These are phyloP conservation scores for Drosophila neutralis DNA, from an alignment of 2,888 invertebrate genomes.

Conservation along the genomic window DNA sequence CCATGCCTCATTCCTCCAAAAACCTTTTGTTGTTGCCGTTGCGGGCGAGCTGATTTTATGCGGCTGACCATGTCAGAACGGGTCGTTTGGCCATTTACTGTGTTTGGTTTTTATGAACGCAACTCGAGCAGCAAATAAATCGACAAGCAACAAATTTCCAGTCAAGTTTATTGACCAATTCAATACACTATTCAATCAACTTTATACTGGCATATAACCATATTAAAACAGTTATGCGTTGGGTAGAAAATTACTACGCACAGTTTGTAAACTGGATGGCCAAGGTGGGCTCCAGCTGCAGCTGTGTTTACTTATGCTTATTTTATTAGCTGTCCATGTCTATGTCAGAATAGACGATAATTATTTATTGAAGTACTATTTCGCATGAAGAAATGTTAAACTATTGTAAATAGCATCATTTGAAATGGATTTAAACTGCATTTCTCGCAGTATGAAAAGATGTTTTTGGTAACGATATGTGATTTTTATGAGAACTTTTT, in stretches of 20 bases:
- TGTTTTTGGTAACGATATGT: neutral
- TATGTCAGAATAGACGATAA: neutral
- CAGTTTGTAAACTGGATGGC: neutral
- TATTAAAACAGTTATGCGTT: neutral
- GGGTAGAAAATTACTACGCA: neutral
- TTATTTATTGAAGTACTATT: neutral
- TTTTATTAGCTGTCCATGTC: neutral
- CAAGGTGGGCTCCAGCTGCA: neutral
- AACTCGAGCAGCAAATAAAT: constrained; percentile 30
- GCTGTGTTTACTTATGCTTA: neutral
- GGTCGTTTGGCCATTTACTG: constrained; percentile 65
- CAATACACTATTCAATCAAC: constrained; percentile 38
- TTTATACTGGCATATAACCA: neutral
- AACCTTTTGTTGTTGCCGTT: constrained; percentile 54
- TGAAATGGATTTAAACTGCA: neutral
- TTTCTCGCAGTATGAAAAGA: neutral
- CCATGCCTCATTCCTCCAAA: constrained; percentile 30
- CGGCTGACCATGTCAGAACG: constrained; percentile 64
- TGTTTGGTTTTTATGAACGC: constrained; percentile 64
- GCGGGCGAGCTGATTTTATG: constrained; percentile 75
- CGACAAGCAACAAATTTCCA: constrained; percentile 17
- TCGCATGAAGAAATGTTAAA: neutral
- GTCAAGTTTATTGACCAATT: neutral
- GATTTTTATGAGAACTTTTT: neutral
- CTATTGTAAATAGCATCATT: neutral